Evolutionary conservation across 2,797 vertebrate species (phyloP).

Genomic region (Tangara arthus): DNA sequence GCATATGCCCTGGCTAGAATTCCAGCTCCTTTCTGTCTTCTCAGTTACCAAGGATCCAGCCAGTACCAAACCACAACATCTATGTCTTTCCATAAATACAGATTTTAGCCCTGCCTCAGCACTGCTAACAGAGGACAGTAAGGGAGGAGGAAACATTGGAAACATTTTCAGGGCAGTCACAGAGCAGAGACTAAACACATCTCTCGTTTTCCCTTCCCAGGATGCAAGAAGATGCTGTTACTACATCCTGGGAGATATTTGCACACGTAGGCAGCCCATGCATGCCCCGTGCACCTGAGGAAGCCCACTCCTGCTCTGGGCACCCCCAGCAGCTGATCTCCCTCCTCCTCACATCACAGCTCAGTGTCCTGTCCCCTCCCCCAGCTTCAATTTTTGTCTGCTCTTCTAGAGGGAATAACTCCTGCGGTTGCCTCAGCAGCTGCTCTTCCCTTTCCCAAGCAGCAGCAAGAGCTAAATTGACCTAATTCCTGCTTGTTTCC

Average conservation of each 20-base stretch:
- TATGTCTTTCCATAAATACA: not conserved
- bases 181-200: not conserved
- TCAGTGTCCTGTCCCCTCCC: not conserved
- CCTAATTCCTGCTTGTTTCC: constrained; percentile 68
- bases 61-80: not conserved
- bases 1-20: not conserved
- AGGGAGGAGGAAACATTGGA: not conserved
- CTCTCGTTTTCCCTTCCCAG: not conserved
- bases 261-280: rapidly evolving
- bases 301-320: not conserved
- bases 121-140: not conserved
- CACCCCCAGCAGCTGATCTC: not conserved
- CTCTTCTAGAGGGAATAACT: constrained; percentile 22
- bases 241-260: not conserved
- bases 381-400: constrained; percentile 17
- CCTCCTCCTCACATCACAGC: not conserved
- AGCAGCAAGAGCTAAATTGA: constrained; percentile 65
- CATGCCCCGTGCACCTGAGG: not conserved
- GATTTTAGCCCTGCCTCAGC: not conserved
- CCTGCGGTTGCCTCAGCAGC: constrained; percentile 43
- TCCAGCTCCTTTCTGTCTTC: not conserved
- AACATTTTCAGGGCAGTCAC: not conserved
- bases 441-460: constrained; percentile 56
- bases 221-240: not conserved
- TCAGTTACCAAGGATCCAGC: not conserved